These are phyloP conservation scores for Aspidiotus destructor DNA, from an alignment of 2,888 invertebrate species.

Conservation along the genomic window DNA sequence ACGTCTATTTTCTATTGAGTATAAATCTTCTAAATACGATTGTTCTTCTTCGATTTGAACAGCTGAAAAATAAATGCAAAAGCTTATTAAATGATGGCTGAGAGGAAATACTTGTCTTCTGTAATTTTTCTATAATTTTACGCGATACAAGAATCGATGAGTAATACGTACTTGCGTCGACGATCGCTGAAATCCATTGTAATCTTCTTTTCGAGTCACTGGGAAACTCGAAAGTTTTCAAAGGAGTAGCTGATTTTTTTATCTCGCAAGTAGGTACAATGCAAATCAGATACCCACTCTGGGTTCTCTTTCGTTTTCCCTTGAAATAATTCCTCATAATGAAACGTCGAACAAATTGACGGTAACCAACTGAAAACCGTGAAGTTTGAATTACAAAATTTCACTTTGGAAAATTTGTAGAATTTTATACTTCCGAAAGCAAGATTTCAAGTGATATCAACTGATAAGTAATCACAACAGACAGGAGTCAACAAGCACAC, in stretches of 20 bases:
- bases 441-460: too few species aligned
- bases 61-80: conserved; percentile 1
- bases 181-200: conserved; percentile 20
- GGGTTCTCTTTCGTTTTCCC: conserved; percentile 8
- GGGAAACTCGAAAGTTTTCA: conserved; percentile 28
- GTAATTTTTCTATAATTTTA: background rate
- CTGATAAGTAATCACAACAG: too few species aligned
- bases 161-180: conserved; percentile 23
- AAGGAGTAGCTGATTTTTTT: conserved; percentile 24
- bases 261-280: conserved; percentile 20
- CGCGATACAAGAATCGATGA: background rate
- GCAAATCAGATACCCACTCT: conserved; percentile 24
- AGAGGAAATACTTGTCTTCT: too few species aligned
- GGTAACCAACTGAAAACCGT: background rate
- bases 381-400: too few species aligned
- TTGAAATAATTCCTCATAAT: too few species aligned
- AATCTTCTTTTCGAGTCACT: conserved; percentile 15
- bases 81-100: background rate
- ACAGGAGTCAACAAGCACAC: too few species aligned
- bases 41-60: conserved; percentile 20
- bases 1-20: conserved; percentile 26
- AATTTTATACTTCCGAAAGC: too few species aligned
- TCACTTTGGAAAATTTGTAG: too few species aligned
- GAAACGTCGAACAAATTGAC: too few species aligned
- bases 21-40: conserved; percentile 19